Conservation (phyloP, 2,888 invertebrate genomes). For the Dendrolimus houi region DNA sequence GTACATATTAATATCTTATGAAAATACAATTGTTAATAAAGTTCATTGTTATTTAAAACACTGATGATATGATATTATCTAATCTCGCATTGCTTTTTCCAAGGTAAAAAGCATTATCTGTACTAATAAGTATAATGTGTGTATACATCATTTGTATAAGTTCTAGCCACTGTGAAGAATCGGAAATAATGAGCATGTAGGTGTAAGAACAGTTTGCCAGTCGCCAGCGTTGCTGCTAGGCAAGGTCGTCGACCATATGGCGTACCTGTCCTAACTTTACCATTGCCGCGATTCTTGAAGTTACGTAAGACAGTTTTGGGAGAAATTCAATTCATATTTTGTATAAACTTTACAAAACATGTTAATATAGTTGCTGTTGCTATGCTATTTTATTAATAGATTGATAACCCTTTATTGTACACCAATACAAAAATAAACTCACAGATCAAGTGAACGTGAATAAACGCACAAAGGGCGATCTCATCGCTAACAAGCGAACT, state of each 20-base stretch:
- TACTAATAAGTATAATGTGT: too few species aligned
- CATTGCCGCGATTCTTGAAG: conserved; percentile 9
- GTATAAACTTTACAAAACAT: conserved; percentile 1
- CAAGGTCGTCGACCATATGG: conserved; percentile 66
- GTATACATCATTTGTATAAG: not conserved
- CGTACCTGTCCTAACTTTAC: conserved; percentile 37
- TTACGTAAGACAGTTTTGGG: not conserved
- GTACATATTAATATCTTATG: conserved; percentile 2
- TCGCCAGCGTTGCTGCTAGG: conserved; percentile 31
- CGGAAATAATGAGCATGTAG: conserved; percentile 41
- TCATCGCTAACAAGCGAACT: too few species aligned
- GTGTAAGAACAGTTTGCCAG: conserved; percentile 44
- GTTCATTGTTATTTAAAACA: conserved; percentile 28
- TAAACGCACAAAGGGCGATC: too few species aligned
- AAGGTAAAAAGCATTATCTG: conserved; percentile 5
- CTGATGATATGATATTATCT: conserved; percentile 22
- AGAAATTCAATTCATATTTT: too few species aligned
- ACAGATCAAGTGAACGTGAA: too few species aligned
- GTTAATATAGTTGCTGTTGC: not conserved
- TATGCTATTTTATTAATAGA: too few species aligned
- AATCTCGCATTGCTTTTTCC: conserved; percentile 14
- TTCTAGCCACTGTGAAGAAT: conserved; percentile 26
- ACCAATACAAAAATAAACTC: too few species aligned
- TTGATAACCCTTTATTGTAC: too few species aligned
- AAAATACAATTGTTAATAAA: conserved; percentile 18